Evolutionary conservation across 2,113 vertebrate species (phyloP).

Genomic region (Macquaria ambigua): DNA sequence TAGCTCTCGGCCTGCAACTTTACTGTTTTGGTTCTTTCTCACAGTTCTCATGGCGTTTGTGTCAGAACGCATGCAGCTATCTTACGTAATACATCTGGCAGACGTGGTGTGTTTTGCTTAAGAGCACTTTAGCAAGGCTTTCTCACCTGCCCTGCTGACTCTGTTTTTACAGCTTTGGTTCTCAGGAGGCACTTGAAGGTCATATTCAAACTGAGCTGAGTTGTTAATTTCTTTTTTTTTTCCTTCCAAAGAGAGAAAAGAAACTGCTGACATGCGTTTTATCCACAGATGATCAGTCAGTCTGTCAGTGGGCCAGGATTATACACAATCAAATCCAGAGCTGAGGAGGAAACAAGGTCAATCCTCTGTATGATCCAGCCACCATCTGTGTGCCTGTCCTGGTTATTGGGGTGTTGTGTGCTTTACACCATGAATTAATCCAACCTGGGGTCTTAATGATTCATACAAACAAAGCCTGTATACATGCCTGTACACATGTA

Average conservation of each 20-base stretch:
- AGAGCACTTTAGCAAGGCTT: constrained; percentile 5
- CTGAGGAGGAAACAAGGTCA: constrained; percentile 74
- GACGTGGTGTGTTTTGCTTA: constrained; percentile 3
- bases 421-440: constrained; percentile 60
- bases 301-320: constrained; percentile 73
- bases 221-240: constrained; percentile 12
- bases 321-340: constrained; percentile 75
- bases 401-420: constrained; percentile 64
- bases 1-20: background rate
- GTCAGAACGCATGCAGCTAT: background rate
- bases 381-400: constrained; percentile 72
- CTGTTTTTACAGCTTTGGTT: constrained; percentile 27
- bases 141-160: constrained; percentile 21
- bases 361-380: constrained; percentile 72
- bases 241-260: constrained; percentile 10
- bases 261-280: constrained; percentile 66
- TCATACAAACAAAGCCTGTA: constrained; percentile 10
- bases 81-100: background rate
- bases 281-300: constrained; percentile 72
- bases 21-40: background rate
- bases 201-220: constrained; percentile 17
- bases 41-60: background rate
- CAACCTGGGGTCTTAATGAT: constrained; percentile 24
- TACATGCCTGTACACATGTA: background rate
- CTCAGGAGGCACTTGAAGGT: constrained; percentile 43